Conservation (phyloP, 1,140 invertebrate genomes). For the Caenorhabditis latens region DNA sequence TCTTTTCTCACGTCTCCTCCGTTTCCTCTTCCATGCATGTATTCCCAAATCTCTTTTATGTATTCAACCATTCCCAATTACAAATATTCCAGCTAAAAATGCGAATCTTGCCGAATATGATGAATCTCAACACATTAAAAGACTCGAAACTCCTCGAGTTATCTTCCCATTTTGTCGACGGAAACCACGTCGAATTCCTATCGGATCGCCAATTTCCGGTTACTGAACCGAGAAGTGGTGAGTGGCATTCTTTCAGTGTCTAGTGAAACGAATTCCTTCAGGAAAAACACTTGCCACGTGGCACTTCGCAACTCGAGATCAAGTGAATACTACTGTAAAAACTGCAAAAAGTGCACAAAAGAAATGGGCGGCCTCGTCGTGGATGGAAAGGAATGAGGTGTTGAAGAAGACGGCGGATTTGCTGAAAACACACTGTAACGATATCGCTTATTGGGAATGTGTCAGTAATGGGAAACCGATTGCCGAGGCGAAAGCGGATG, state of each 20-base stretch:
- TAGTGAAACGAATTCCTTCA: conserved; percentile 9
- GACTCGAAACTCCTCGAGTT: conserved; percentile 31
- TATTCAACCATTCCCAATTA: background rate
- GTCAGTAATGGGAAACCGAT: conserved; percentile 77
- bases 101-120: conserved; percentile 28
- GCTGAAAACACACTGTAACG: conserved; percentile 72
- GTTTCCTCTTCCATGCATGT: no score
- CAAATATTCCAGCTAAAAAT: conserved; percentile 7
- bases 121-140: conserved; percentile 38
- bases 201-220: conserved; percentile 30
- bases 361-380: conserved; percentile 64
- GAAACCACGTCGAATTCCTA: conserved; percentile 44
- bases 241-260: background rate
- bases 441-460: conserved; percentile 73
- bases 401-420: conserved; percentile 58
- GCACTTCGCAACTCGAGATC: conserved; percentile 48
- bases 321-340: conserved; percentile 63
- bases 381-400: conserved; percentile 63
- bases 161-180: conserved; percentile 53
- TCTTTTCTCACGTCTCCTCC: no score
- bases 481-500: conserved; percentile 72
- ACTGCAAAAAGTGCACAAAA: conserved; percentile 66
- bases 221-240: conserved; percentile 60
- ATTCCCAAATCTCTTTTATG: no score
- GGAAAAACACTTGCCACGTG: conserved; percentile 64